phyloP scores from a whole-genome alignment of 1,140 invertebrate genomes.

The Tetragnatha versicolor region DNA sequence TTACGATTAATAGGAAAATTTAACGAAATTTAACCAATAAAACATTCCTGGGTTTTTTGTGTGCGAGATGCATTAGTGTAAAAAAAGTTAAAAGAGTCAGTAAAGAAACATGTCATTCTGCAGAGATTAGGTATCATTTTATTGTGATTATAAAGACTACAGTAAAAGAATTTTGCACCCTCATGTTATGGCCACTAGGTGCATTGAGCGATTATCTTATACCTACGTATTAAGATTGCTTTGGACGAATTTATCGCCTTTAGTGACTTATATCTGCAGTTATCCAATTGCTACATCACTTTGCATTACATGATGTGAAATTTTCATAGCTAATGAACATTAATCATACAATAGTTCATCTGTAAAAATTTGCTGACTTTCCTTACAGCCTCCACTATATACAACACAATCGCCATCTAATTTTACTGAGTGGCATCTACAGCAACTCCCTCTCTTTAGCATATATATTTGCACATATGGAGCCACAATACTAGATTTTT shows the following conservation, averaged over 20 bases:
- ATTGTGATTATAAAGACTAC: conserved; percentile 54
- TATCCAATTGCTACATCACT: conserved; percentile 52
- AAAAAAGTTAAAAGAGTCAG: neutral
- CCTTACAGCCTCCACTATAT: conserved; percentile 38
- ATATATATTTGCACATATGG: conserved; percentile 45
- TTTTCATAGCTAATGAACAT: conserved; percentile 49
- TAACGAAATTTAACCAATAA: too few species aligned
- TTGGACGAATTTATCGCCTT: conserved; percentile 55
- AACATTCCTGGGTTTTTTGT: too few species aligned
- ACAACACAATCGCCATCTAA: conserved; percentile 54
- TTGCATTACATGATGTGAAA: conserved; percentile 46
- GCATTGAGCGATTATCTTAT: conserved; percentile 55
- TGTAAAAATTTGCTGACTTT: conserved; percentile 55
- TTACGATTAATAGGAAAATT: too few species aligned
- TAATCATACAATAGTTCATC: conserved; percentile 46
- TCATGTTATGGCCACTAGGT: conserved; percentile 52
- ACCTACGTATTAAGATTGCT: conserved; percentile 56
- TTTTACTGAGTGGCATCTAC: conserved; percentile 48
- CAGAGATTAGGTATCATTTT: conserved; percentile 54
- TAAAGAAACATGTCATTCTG: conserved; percentile 9
- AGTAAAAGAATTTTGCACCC: conserved; percentile 55
- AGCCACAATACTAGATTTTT: conserved; percentile 46
- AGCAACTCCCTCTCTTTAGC: conserved; percentile 33
- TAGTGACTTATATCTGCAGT: conserved; percentile 54
- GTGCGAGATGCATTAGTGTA: neutral